Conservation (phyloP, 2,113 vertebrate genomes). For the Tapirus terrestris region DNA sequence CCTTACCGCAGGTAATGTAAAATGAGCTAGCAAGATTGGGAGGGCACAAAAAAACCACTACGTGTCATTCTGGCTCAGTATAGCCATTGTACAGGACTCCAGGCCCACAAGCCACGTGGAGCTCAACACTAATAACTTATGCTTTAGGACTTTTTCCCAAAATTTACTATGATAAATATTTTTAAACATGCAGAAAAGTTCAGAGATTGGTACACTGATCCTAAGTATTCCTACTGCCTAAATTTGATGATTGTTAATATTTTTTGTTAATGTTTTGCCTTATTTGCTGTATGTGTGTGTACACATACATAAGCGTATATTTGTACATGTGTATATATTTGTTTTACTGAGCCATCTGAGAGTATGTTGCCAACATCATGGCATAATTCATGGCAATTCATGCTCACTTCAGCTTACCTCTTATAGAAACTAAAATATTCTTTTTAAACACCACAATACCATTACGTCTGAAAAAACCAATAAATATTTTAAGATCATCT, state of each 20-base stretch:
- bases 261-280: not conserved
- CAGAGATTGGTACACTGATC: not conserved
- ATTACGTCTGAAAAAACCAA: not conserved
- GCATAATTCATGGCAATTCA: not conserved
- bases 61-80: not conserved
- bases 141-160: not conserved
- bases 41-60: not conserved
- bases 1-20: not conserved
- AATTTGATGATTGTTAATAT: not conserved
- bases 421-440: not conserved
- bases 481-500: not conserved
- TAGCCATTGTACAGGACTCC: not conserved
- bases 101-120: not conserved
- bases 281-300: not conserved
- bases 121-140: not conserved
- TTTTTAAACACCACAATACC: not conserved
- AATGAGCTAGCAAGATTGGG: not conserved
- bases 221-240: not conserved
- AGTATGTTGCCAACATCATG: not conserved
- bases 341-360: not conserved
- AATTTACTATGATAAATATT: not conserved
- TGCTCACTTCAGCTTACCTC: not conserved
- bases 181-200: not conserved
- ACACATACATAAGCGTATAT: not conserved
- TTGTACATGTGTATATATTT: not conserved